Conservation (phyloP, 2,113 vertebrate species). For the Pardalotus punctatus region DNA sequence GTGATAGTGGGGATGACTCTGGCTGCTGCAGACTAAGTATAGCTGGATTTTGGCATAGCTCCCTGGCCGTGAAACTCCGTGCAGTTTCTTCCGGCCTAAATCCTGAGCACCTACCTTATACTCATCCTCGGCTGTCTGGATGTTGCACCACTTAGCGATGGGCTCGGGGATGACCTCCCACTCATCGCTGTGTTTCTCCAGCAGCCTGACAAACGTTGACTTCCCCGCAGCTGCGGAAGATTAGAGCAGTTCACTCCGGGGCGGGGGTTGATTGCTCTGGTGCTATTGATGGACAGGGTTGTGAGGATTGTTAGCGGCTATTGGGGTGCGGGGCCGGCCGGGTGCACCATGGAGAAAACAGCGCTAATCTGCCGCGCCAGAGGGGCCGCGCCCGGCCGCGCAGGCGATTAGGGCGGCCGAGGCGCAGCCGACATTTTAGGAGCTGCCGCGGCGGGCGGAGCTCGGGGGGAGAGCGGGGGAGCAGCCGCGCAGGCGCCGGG, state of each 20-base stretch:
- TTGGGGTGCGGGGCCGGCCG: no score
- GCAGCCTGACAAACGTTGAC: constrained; percentile 74
- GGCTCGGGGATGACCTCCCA: constrained; percentile 80
- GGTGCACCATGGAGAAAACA: neutral
- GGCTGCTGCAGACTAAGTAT: neutral
- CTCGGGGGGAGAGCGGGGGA: neutral
- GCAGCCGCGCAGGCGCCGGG: neutral
- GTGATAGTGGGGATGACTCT: neutral
- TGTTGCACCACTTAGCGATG: constrained; percentile 81
- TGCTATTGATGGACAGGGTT: rapidly evolving
- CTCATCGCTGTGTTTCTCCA: constrained; percentile 71
- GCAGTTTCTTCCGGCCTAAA: no score
- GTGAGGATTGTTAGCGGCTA: rapidly evolving
- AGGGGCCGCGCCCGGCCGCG: neutral
- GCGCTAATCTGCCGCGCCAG: neutral
- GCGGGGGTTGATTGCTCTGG: rapidly evolving
- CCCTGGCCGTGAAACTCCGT: neutral
- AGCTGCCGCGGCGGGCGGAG: neutral
- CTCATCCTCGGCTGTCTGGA: constrained; percentile 68
- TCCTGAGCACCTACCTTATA: constrained; percentile 17
- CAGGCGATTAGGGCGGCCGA: neutral
- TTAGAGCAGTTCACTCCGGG: neutral
- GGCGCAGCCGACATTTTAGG: constrained; percentile 38
- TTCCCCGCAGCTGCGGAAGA: constrained; percentile 73
- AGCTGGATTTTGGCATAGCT: neutral